Evolutionary conservation across 2,888 invertebrate genomes (phyloP).

Genomic region (Adelphocoris suturalis): DNA sequence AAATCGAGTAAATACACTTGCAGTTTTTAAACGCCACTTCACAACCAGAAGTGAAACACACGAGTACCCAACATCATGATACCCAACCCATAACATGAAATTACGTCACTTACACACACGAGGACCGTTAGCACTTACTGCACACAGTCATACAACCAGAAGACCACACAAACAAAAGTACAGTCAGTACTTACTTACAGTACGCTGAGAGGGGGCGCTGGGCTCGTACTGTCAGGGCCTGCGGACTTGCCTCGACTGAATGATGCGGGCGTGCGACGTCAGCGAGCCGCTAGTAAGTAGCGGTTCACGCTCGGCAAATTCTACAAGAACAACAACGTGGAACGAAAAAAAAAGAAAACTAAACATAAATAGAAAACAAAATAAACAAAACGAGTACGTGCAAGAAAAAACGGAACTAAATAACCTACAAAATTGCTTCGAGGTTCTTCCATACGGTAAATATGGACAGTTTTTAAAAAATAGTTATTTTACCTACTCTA

Average conservation of each 20-base stretch:
- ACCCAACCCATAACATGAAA: too few species aligned
- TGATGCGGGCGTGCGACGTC: conserved; percentile 70
- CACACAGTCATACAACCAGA: neutral
- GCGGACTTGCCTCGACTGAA: conserved; percentile 65
- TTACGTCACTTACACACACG: neutral
- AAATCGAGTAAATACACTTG: too few species aligned
- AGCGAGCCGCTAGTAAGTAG: conserved; percentile 72
- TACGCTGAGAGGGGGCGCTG: conserved; percentile 19
- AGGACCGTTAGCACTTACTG: neutral
- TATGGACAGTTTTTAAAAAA: neutral
- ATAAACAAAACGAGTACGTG: conserved; percentile 18
- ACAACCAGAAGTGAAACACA: too few species aligned
- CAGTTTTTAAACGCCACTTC: too few species aligned
- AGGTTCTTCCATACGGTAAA: neutral
- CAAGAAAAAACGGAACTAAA: conserved; percentile 2
- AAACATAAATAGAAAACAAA: conserved; percentile 17
- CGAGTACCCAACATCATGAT: too few species aligned
- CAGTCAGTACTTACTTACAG: conserved; percentile 38
- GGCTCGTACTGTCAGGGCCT: conserved; percentile 71
- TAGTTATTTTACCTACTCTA: too few species aligned
- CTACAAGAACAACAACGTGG: conserved; percentile 67
- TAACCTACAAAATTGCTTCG: neutral
- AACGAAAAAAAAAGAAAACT: conserved; percentile 28
- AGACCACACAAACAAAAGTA: neutral
- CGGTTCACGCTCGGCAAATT: conserved; percentile 73